Evolutionary conservation across 2,113 vertebrate species (phyloP).

Genomic region (Drymodes brunneopygia): DNA sequence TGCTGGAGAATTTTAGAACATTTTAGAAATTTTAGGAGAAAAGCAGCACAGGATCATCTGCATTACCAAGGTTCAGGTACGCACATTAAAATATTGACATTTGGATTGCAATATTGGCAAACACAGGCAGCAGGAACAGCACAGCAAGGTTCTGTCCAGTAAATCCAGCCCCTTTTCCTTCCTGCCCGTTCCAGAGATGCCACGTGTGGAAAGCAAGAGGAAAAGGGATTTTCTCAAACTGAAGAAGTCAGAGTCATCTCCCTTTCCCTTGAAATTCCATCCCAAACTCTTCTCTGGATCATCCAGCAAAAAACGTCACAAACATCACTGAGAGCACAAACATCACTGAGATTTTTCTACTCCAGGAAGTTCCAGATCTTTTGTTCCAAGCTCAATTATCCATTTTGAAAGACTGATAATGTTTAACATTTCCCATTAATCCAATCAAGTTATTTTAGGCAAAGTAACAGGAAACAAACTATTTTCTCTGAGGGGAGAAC

Average conservation of each 20-base stretch:
- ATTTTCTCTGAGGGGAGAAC: neutral
- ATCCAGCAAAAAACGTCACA: neutral
- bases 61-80: neutral
- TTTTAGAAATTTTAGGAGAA: neutral
- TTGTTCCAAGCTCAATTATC: neutral
- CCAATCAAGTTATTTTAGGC: neutral
- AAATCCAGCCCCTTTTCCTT: neutral
- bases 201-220: accelerated
- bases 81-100: neutral
- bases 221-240: neutral
- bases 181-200: neutral
- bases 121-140: accelerated
- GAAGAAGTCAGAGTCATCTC: neutral
- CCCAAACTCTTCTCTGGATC: neutral
- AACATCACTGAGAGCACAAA: neutral
- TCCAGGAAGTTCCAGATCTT: neutral
- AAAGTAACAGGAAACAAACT: neutral
- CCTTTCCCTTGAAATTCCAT: neutral
- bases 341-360: neutral
- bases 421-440: neutral
- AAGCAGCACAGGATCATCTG: neutral
- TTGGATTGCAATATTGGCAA: neutral
- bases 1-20: neutral
- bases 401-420: neutral
- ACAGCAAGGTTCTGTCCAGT: neutral